Evolutionary conservation across 2,113 vertebrate genomes (phyloP).

Genomic region (Clarias batrachus): DNA sequence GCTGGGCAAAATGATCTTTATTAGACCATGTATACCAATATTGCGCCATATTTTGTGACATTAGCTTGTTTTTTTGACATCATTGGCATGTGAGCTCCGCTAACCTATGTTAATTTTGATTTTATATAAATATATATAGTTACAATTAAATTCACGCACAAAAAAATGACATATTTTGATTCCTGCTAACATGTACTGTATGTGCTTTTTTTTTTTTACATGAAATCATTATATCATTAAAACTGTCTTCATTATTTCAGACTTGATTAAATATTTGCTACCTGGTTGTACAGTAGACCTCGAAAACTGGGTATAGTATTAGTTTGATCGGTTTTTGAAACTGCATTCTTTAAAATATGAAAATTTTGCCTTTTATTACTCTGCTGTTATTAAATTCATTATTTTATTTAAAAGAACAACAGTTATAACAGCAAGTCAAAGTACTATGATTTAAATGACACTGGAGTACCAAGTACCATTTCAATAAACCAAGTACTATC

Average conservation of each 20-base stretch:
- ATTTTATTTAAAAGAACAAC: not conserved
- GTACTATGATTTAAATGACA: not conserved
- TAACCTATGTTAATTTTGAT: not conserved
- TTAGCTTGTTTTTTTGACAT: not conserved
- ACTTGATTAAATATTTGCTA: not conserved
- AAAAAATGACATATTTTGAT: not conserved
- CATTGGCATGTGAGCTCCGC: not conserved
- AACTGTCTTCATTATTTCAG: not conserved
- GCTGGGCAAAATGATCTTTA: not conserved
- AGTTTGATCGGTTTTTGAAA: not conserved
- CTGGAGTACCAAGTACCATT: not conserved
- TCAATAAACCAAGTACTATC: not conserved
- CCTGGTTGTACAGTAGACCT: not conserved
- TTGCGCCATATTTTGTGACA: not conserved
- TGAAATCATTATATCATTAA: not conserved
- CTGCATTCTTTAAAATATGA: not conserved
- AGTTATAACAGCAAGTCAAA: not conserved
- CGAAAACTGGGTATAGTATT: too few relatives aligned
- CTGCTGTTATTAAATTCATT: not conserved
- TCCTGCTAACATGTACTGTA: not conserved
- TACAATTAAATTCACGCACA: not conserved
- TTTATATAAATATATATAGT: not conserved
- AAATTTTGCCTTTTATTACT: not conserved
- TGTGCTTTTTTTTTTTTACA: not conserved
- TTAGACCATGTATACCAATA: not conserved